A percentile compares a stretch with the other conserved stretches of the same genome.
Conservation (phyloP, 2,888 invertebrate species). For the Lutraria lutraria region DNA sequence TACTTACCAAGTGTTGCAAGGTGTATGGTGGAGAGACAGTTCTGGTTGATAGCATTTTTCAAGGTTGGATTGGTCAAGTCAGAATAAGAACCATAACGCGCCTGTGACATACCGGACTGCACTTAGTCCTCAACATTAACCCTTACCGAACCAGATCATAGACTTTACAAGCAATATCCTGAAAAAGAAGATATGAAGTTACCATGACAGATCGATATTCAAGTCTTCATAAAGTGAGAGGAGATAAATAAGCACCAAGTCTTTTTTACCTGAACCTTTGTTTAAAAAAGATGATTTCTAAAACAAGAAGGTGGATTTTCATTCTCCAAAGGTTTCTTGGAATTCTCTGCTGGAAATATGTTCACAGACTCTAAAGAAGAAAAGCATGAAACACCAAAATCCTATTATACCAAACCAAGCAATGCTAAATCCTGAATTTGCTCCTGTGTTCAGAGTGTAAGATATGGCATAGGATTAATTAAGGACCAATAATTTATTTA, state of each 20-base stretch:
- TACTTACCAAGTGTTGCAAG: constrained; percentile 80
- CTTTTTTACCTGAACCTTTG: neutral
- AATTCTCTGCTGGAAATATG: no score
- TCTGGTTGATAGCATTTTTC: constrained; percentile 78
- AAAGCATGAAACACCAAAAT: no score
- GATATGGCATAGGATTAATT: no score
- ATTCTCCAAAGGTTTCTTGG: no score
- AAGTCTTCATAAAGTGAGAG: neutral
- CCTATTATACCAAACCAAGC: no score
- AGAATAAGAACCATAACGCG: constrained; percentile 70
- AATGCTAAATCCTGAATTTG: no score
- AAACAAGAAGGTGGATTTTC: neutral
- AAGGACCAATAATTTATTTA: no score
- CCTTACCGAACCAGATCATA: constrained; percentile 8
- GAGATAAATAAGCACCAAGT: neutral
- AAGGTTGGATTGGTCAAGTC: constrained; percentile 78
- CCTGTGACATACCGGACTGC: constrained; percentile 66
- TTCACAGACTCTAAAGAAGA: no score
- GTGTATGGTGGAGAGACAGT: constrained; percentile 79
- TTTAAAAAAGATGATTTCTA: neutral
- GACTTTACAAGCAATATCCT: neutral
- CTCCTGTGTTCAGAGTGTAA: no score
- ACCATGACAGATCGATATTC: neutral
- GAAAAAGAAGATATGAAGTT: neutral
- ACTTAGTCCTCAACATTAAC: constrained; percentile 31